Percentiles rank a stretch among this genome's conserved stretches.
phyloP scores from a whole-genome alignment of 2,888 invertebrate genomes.

The Gerosis bhagava region DNA sequence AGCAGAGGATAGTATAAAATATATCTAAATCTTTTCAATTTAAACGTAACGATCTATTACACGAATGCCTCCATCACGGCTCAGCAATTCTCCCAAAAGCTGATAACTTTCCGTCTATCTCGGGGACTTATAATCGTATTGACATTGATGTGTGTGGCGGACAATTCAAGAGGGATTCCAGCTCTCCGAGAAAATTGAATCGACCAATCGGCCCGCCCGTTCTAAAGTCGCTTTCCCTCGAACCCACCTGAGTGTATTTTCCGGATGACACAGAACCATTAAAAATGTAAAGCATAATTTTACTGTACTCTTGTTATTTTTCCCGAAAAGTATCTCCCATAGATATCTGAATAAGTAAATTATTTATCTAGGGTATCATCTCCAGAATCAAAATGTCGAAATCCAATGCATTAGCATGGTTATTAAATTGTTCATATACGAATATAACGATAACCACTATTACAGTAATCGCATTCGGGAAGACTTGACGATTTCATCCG shows the following conservation, averaged over 20 bases:
- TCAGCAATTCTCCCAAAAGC: slow-evolving; percentile 20
- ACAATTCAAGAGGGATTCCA: slow-evolving; percentile 25
- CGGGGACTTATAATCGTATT: slow-evolving; percentile 23
- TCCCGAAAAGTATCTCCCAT: too few relatives aligned
- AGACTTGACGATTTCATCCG: too few relatives aligned
- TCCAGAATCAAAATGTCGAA: too few relatives aligned
- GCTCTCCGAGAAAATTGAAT: slow-evolving; percentile 23
- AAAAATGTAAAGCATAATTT: too few relatives aligned
- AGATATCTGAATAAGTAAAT: too few relatives aligned
- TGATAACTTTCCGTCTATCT: slow-evolving; percentile 23
- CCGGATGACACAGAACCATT: slow-evolving; percentile 1
- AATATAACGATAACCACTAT: too few relatives aligned
- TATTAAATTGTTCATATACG: too few relatives aligned
- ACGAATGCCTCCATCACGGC: slow-evolving; percentile 6
- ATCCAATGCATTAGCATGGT: too few relatives aligned
- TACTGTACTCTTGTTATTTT: too few relatives aligned
- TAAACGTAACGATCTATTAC: slow-evolving; percentile 16
- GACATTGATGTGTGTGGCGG: slow-evolving; percentile 27
- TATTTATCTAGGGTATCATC: too few relatives aligned
- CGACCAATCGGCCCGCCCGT: slow-evolving; percentile 17
- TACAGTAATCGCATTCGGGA: too few relatives aligned
- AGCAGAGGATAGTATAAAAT: slow-evolving; percentile 1
- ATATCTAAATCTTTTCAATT: slow-evolving; percentile 1
- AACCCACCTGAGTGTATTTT: slow-evolving; percentile 13
- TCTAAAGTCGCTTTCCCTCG: slow-evolving; percentile 17